Percentiles rank a stretch among this genome's conserved stretches.
phyloP scores from a whole-genome alignment of 2,797 vertebrate genomes.

The Amblyraja radiata region DNA sequence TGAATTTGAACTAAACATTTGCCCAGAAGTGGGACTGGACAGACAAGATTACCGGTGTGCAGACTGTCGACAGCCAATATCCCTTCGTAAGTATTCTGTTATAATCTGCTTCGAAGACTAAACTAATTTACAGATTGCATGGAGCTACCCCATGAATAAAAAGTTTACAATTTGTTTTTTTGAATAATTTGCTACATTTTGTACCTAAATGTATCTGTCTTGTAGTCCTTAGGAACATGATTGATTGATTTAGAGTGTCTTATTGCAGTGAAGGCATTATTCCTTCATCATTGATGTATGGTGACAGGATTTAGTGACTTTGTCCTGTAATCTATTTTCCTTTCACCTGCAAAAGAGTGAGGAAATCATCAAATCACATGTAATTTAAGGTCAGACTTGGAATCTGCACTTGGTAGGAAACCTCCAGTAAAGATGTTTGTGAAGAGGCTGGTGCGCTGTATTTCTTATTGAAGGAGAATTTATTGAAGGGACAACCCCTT shows the following conservation, averaged over 20 bases:
- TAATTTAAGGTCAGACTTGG: background rate
- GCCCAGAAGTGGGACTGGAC: slow-evolving; percentile 86
- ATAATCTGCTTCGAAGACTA: background rate
- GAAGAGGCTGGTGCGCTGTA: background rate
- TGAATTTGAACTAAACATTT: slow-evolving; percentile 90
- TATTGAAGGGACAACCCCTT: background rate
- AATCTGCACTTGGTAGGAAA: background rate
- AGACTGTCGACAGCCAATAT: slow-evolving; percentile 81
- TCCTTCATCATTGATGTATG: background rate
- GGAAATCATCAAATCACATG: background rate
- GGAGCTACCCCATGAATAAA: background rate
- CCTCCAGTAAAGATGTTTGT: background rate
- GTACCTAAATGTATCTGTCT: background rate
- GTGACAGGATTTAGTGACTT: background rate
- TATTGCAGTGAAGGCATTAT: background rate
- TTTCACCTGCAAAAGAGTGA: background rate
- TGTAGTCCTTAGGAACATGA: background rate
- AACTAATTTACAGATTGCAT: background rate
- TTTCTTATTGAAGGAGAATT: background rate
- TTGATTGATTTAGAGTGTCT: background rate
- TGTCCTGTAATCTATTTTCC: background rate
- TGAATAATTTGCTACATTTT: background rate
- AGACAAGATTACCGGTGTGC: slow-evolving; percentile 92
- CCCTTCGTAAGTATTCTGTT: slow-evolving; percentile 73
- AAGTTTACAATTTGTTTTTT: background rate